These are phyloP conservation scores for Eristalis intricaria DNA, from an alignment of 2,888 invertebrate genomes.

Conservation along the genomic window DNA sequence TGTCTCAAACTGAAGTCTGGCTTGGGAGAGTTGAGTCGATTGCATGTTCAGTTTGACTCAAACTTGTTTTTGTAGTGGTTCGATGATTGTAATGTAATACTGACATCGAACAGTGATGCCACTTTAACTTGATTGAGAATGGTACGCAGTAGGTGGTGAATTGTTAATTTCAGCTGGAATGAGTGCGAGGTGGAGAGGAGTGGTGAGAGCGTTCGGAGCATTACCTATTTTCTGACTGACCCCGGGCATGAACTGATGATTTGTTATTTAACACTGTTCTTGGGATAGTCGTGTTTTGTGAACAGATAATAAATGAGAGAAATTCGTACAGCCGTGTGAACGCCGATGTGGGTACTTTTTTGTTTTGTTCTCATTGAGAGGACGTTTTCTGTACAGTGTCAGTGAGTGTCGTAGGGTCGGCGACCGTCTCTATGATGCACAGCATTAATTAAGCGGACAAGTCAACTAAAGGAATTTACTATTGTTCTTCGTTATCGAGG, in stretches of 20 bases:
- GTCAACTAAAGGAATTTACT: too few relatives aligned
- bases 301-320: too few relatives aligned
- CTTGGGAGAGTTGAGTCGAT: slow-evolving; percentile 48
- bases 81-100: background rate
- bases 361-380: too few relatives aligned
- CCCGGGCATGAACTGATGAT: background rate
- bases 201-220: background rate
- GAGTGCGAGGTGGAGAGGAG: background rate
- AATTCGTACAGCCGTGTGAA: too few relatives aligned
- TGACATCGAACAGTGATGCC: slow-evolving; percentile 42
- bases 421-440: too few relatives aligned
- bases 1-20: slow-evolving; percentile 56
- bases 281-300: background rate
- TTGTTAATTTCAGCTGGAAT: background rate
- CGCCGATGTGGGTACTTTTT: too few relatives aligned
- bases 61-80: slow-evolving; percentile 17
- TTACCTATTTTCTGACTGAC: background rate
- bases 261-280: background rate
- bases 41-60: slow-evolving; percentile 40
- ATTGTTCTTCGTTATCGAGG: too few relatives aligned
- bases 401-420: too few relatives aligned
- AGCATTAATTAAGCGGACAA: too few relatives aligned
- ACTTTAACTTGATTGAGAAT: slow-evolving; percentile 14
- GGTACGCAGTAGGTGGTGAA: background rate
- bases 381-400: too few relatives aligned